A percentile compares a stretch with the other conserved stretches of the same genome.
These are phyloP conservation scores for Ptilonorhynchus violaceus DNA, from an alignment of 2,113 vertebrate genomes.

Conservation along the genomic window DNA sequence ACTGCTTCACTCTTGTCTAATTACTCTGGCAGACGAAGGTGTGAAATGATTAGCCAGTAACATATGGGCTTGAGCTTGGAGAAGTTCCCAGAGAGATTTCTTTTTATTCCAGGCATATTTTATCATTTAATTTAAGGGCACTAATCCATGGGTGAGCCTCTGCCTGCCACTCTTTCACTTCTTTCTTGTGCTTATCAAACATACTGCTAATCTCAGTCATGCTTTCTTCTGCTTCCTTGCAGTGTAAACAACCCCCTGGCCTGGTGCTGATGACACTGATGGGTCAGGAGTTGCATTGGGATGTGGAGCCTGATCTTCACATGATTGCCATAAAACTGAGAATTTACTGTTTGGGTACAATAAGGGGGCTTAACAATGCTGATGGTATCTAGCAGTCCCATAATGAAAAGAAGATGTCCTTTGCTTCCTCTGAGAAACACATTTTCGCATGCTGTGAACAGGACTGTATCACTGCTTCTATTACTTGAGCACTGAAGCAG, in stretches of 20 bases:
- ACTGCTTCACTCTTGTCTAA: constrained; percentile 38
- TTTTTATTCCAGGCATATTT: constrained; percentile 49
- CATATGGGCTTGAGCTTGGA: constrained; percentile 56
- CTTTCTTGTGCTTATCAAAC: background rate
- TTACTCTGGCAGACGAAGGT: constrained; percentile 52
- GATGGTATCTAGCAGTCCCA: background rate
- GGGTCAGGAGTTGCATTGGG: background rate
- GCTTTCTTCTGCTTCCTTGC: background rate
- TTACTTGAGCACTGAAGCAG: background rate
- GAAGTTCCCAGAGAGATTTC: constrained; percentile 23
- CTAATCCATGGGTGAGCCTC: constrained; percentile 25
- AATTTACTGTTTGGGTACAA: constrained; percentile 30
- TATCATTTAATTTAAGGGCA: constrained; percentile 49
- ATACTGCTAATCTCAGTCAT: background rate
- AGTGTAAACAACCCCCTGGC: background rate
- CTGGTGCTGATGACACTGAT: background rate
- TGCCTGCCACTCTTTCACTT: background rate
- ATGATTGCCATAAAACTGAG: constrained; percentile 3
- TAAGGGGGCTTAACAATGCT: background rate
- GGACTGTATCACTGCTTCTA: background rate
- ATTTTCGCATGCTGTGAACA: background rate
- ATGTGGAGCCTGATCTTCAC: constrained; percentile 18
- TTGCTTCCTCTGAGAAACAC: background rate
- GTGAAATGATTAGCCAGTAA: constrained; percentile 57
- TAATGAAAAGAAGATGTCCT: background rate